Conservation (phyloP, 2,113 vertebrate genomes). For the Orientallactaga bullata region DNA sequence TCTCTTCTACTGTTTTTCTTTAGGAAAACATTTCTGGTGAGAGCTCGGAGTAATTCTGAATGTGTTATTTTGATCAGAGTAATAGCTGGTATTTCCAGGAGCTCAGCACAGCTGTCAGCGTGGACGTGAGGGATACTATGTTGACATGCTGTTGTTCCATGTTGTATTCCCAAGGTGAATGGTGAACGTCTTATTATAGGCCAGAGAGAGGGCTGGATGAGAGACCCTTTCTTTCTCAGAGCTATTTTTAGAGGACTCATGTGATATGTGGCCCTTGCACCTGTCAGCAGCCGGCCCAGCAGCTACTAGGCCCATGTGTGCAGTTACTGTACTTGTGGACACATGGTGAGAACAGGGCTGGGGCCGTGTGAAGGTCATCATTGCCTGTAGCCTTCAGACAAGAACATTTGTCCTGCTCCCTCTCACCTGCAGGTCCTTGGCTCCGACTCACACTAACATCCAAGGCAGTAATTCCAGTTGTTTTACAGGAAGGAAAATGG, state of each 20-base stretch:
- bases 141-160: conserved; percentile 25
- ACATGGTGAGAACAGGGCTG: conserved; percentile 64
- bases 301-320: conserved; percentile 73
- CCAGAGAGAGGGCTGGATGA: background rate
- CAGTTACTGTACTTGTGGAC: conserved; percentile 78
- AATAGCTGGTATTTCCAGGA: background rate
- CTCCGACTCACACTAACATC: background rate
- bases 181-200: conserved; percentile 58
- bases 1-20: background rate
- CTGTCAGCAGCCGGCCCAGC: conserved; percentile 62
- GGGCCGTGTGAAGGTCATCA: conserved; percentile 73
- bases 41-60: background rate
- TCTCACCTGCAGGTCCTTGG: background rate
- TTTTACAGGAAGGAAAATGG: background rate
- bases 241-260: conserved; percentile 82
- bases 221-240: conserved; percentile 71
- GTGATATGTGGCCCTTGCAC: conserved; percentile 68
- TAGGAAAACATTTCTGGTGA: background rate
- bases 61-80: background rate
- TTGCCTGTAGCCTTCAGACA: conserved; percentile 42
- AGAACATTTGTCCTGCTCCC: background rate
- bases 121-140: background rate
- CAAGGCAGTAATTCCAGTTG: background rate
- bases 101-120: background rate
- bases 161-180: conserved; percentile 45